phyloP scores from a whole-genome alignment of 2,113 vertebrate species.

The Morone saxatilis region DNA sequence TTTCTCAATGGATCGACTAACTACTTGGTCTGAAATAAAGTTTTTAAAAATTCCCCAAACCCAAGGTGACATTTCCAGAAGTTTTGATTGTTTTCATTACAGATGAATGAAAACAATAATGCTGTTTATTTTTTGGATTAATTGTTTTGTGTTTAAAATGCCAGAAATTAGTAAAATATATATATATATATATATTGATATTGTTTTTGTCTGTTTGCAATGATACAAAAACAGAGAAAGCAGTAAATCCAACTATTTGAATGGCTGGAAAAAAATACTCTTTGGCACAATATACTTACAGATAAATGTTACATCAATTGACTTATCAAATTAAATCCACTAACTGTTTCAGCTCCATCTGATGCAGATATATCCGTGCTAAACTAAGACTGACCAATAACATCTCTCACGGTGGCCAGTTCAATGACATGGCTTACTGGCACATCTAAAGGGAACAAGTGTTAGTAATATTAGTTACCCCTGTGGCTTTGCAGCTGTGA shows the following conservation, averaged over 20 bases:
- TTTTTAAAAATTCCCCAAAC: neutral
- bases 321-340: neutral
- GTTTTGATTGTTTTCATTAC: neutral
- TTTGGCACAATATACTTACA: neutral
- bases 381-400: neutral
- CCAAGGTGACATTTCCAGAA: neutral
- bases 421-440: neutral
- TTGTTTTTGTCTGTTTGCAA: neutral
- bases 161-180: neutral
- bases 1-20: neutral
- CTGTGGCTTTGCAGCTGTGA: neutral
- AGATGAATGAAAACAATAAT: no score
- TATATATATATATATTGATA: no score
- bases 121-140: neutral
- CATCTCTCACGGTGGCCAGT: neutral
- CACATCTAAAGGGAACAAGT: neutral
- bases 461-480: neutral
- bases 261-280: neutral
- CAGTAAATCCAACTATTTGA: neutral
- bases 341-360: neutral
- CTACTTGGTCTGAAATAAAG: neutral
- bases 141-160: neutral
- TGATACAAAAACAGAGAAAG: neutral
- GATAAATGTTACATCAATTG: no score
- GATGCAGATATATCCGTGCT: neutral